Base-by-base conservation (phyloP, 2,888 invertebrate genomes). In the Pinctada fucata region DNA sequence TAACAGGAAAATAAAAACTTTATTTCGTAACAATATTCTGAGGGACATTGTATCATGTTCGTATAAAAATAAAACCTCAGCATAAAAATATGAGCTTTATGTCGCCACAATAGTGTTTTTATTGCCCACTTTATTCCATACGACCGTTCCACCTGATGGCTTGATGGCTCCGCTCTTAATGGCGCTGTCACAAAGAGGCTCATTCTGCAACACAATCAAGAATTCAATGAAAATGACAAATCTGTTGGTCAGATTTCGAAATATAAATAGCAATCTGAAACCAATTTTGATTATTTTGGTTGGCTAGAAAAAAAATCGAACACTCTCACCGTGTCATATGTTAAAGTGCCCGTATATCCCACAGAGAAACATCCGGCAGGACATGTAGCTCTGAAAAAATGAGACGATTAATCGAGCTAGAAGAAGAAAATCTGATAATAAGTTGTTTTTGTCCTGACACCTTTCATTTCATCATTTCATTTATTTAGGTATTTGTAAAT, bases 361-460 rank as follows among this genome's bases (percentile, higher is more conserved):
- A 74, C 72, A 5, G 72, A 10, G 8, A 49, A 51, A 74, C 84
- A 84, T 10, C 71, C 71, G 6, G 76, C 16, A 3, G 82, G 84
- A 63, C 84, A 84, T 1, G 66, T 78, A 0, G 78, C 83, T 4
- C 84, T 84, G 69, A 2, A 72, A 76, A 31, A 72, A 58, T 58
- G 50, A 72, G 16, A 52, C 47, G 64, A 63, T 4, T 10, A 65
- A 5, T 4, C 5, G 31, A 31, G 31, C 0, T 31, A 31, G 31
- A 31, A 31, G 31, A 31, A 1, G 31, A 31, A 31, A n/a, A n/a
- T 31, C 31, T 31, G 31, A 31, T 31, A 31, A 31, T 31, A 1
- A 1, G 31, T 1, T 31, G 31, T 31, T 31, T 31, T 31, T 31
- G 31, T 31, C 31, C 31, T 31, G 31, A 1, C 31, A 31, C 31